Conservation (phyloP, 64 coral and sea anemone species). For the Pocillopora damicornis region DNA sequence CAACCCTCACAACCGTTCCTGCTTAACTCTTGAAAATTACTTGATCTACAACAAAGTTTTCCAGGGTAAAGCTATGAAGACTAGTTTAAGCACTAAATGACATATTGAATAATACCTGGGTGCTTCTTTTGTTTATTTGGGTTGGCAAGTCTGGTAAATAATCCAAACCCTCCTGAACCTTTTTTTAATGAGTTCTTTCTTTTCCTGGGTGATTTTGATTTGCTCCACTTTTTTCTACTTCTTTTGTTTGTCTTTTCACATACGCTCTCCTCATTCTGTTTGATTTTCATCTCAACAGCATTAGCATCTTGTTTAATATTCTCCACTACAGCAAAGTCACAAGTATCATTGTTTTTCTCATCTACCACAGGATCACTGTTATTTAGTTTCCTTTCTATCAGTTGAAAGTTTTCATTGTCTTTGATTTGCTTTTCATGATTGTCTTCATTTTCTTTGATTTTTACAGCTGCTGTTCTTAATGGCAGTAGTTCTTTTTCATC, state of each 20-base stretch:
- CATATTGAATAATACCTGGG: neutral
- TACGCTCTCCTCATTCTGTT: neutral
- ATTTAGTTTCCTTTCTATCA: neutral
- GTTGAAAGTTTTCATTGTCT: neutral
- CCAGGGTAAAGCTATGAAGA: no score
- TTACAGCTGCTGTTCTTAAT: neutral
- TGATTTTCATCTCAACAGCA: no score
- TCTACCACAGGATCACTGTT: neutral
- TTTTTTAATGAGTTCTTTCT: conserved; percentile 27
- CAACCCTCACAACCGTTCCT: no score
- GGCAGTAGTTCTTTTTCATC: neutral
- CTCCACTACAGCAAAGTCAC: neutral
- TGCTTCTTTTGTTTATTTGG: neutral
- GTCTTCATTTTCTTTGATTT: neutral
- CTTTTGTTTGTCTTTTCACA: neutral
- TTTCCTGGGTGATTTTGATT: conserved; percentile 31
- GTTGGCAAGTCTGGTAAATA: conserved; percentile 45
- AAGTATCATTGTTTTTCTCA: neutral
- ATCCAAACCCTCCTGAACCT: conserved; percentile 3
- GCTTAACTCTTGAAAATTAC: no score
- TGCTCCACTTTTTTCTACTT: conserved; percentile 22
- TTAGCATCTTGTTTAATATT: neutral
- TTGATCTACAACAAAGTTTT: no score
- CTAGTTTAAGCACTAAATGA: no score
- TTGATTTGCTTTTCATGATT: neutral